Evolutionary conservation across 2,888 invertebrate species (phyloP).

Genomic region (Suillia variegata): DNA sequence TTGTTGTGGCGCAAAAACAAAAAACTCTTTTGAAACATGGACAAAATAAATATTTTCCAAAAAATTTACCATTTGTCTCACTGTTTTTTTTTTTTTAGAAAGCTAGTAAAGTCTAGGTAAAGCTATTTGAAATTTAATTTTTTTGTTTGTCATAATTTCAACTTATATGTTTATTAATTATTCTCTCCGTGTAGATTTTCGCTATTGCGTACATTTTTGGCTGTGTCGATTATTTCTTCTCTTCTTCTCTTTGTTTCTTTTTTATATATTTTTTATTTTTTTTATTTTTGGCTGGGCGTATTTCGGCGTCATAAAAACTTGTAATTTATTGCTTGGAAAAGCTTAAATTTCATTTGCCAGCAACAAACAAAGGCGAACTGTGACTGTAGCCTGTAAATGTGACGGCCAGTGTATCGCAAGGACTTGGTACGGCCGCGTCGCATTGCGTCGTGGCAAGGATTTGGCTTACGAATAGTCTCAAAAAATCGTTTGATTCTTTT

Average conservation of each 20-base stretch:
- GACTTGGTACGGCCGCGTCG: background rate
- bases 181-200: no score
- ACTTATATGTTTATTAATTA: background rate
- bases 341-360: slow-evolving; percentile 54
- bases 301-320: slow-evolving; percentile 47
- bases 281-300: background rate
- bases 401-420: no score
- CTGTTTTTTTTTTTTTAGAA: no score
- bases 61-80: no score
- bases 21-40: no score
- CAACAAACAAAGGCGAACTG: slow-evolving; percentile 24
- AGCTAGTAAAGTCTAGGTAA: no score
- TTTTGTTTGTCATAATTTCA: background rate
- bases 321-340: slow-evolving; percentile 55
- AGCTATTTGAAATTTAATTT: no score
- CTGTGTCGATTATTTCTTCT: background rate
- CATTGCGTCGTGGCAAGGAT: background rate
- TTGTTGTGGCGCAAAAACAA: no score
- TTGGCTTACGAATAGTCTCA: background rate
- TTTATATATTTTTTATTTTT: background rate
- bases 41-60: no score
- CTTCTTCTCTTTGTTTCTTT: background rate
- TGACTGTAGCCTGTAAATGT: background rate
- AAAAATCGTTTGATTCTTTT: background rate
- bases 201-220: background rate